Percentiles rank a stretch among this genome's conserved stretches.
phyloP scores from a whole-genome alignment of 2,888 invertebrate species.

The Leptinotarsa tumamoca region DNA sequence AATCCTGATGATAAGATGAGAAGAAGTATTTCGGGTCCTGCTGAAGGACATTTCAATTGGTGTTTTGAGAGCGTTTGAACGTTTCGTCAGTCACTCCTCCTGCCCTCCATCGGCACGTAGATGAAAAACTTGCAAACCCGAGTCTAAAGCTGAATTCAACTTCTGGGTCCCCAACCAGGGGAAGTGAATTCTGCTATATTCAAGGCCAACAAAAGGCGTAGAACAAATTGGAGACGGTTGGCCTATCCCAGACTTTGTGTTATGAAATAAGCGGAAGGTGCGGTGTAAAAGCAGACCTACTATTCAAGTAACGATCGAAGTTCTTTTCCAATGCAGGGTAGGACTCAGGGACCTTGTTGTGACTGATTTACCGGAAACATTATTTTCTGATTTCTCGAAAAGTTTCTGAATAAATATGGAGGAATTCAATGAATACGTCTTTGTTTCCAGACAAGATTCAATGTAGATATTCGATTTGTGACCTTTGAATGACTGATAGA shows the following conservation, averaged over 20 bases:
- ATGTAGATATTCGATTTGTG: too few relatives aligned
- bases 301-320: constrained; percentile 10
- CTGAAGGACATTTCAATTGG: background rate
- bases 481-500: too few relatives aligned
- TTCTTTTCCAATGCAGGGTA: background rate
- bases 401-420: too few relatives aligned
- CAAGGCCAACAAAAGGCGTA: constrained; percentile 41
- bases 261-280: constrained; percentile 44
- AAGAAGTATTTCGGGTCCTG: too few relatives aligned
- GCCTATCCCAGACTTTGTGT: constrained; percentile 35
- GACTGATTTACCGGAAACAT: background rate
- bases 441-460: too few relatives aligned
- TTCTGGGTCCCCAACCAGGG: constrained; percentile 20
- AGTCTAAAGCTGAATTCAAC: constrained; percentile 10
- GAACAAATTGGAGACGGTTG: constrained; percentile 38
- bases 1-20: too few relatives aligned
- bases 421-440: too few relatives aligned
- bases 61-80: background rate
- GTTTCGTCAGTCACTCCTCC: background rate
- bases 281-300: constrained; percentile 27
- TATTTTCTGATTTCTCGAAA: too few relatives aligned
- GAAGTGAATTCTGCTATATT: constrained; percentile 33
- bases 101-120: constrained; percentile 18
- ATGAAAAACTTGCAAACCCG: constrained; percentile 13
- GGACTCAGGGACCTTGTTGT: background rate